These are phyloP conservation scores for Arrhopalites spinosus DNA, from an alignment of 2,888 invertebrate species.

Conservation along the genomic window DNA sequence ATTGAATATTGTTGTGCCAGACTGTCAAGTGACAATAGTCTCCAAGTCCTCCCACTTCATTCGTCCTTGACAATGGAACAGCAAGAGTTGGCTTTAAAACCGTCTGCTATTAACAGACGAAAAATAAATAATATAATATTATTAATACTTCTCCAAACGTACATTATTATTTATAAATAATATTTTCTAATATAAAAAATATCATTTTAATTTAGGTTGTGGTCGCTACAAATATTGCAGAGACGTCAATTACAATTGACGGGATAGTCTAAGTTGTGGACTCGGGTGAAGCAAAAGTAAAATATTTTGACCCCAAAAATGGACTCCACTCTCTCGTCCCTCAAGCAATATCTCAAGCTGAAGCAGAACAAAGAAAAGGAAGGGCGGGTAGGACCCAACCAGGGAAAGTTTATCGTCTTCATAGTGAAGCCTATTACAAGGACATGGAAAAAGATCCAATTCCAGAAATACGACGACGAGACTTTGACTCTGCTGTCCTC, in stretches of 20 bases:
- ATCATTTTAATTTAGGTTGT: slow-evolving; percentile 24
- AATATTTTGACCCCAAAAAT: slow-evolving; percentile 10
- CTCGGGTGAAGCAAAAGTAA: slow-evolving; percentile 24
- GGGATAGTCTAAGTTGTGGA: slow-evolving; percentile 36
- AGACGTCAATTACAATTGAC: slow-evolving; percentile 39
- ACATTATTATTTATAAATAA: no score
- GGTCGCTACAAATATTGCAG: slow-evolving; percentile 37
- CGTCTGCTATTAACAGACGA: slow-evolving; percentile 91
- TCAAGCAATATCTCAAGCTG: background rate
- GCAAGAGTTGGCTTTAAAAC: slow-evolving; percentile 98
- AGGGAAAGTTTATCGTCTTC: slow-evolving; percentile 31
- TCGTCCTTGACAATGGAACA: slow-evolving; percentile 97
- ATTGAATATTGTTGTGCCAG: slow-evolving; percentile 98
- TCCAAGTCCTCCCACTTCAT: slow-evolving; percentile 97
- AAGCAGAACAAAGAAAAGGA: slow-evolving; percentile 38
- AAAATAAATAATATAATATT: no score
- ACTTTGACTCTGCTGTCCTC: slow-evolving; percentile 23
- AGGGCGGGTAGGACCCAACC: slow-evolving; percentile 35
- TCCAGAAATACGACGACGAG: slow-evolving; percentile 33
- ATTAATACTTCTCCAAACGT: no score
- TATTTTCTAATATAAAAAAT: no score
- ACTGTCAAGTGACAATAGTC: slow-evolving; percentile 98
- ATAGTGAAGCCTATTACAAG: slow-evolving; percentile 18
- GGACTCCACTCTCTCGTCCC: background rate
- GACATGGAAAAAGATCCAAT: slow-evolving; percentile 26